Evolutionary conservation across 2,797 vertebrate genomes (phyloP), one percentile per base, ranked within the genome.

Genomic region (Myiotriccus ornatus): DNA sequence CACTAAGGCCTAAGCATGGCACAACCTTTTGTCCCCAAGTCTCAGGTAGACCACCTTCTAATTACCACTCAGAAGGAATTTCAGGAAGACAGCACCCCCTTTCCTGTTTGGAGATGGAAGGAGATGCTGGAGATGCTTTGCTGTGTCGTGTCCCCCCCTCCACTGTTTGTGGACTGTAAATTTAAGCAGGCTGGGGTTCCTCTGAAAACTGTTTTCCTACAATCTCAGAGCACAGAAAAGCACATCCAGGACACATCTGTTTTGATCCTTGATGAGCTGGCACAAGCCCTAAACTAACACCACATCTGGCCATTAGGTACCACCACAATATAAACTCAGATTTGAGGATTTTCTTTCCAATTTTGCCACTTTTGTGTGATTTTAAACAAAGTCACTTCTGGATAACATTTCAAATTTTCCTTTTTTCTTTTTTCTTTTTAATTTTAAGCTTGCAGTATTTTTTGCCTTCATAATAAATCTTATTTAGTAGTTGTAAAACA

Each of bases 61-160:
- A 21, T 9, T 46, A 21, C 14, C 14, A 14, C 15, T 19, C 28
- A 50, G 34, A 34, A 69, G 22, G 35, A 7, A 50, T 46, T 60
- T 32, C 60, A 70, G 56, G 20, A 75, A 18, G 27, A 17, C 6
- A 23, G 20, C 34, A 52, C 10, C 28, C 28, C 27, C 12, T 46
- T 39, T 43, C 49, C 60, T 8, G 9, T 10, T 39, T 68, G 70
- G 25, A 5, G 23, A 62, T 20, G 22, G 2, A 28, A 7, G 0
- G 6, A 34, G 41, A 47, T 1, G 27, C n/a, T 80, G 14, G 44
- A 60, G 49, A 24, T 35, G 22, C 32, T 74, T 52, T 18, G 27
- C 37, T 59, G 14, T 6, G 18, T 39, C 0, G 0, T 14, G 43
- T 49, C 32, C 28, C 55, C 3, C 3, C 4, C 9, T n/a, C 24